Percentiles rank a stretch among this genome's conserved stretches.
phyloP scores from a whole-genome alignment of 2,113 vertebrate genomes.

The Catagonus wagneri region DNA sequence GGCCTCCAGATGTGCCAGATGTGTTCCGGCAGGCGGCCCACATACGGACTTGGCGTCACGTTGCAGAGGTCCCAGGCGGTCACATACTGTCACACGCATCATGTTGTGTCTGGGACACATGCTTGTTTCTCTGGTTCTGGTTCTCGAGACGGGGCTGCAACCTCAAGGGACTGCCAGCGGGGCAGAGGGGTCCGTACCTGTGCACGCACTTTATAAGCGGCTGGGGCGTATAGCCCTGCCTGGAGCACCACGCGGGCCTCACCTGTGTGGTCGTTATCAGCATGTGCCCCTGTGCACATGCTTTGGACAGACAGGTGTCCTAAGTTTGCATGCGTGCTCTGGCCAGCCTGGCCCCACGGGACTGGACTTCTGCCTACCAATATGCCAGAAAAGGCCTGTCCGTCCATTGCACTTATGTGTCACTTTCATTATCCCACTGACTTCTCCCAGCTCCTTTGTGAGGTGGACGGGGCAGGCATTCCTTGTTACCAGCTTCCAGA shows the following conservation, averaged over 20 bases:
- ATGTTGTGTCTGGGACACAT: fast-evolving
- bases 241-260: fast-evolving
- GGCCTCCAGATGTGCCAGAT: background rate
- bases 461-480: background rate
- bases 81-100: background rate
- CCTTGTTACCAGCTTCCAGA: background rate
- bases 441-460: background rate
- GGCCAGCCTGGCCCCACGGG: background rate
- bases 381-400: background rate
- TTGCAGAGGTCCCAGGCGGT: background rate
- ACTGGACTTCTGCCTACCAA: background rate
- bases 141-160: background rate
- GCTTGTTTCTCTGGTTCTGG: background rate
- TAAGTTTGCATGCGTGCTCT: fast-evolving
- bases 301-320: background rate
- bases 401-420: too few species aligned
- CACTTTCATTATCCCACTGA: too few species aligned
- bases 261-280: fast-evolving
- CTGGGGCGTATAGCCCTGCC: background rate
- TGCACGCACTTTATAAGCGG: fast-evolving
- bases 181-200: background rate
- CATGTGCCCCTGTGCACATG: fast-evolving
- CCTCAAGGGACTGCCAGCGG: background rate
- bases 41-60: fast-evolving
- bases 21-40: too few species aligned